These are phyloP conservation scores for Brachypalpus laphriformis DNA, from an alignment of 2,888 invertebrate species.

Conservation along the genomic window DNA sequence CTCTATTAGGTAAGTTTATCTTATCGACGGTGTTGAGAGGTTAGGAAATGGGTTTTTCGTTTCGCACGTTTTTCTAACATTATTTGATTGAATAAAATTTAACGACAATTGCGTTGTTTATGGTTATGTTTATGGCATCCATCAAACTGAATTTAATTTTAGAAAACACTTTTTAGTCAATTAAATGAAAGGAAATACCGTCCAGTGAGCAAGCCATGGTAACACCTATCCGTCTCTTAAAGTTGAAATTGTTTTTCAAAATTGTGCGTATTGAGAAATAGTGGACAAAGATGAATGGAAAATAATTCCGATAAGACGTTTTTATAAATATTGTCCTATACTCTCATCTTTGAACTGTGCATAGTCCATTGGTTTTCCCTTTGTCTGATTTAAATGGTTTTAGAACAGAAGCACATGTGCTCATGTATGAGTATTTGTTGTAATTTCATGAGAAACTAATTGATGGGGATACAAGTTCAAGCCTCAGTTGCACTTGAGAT, in stretches of 20 bases:
- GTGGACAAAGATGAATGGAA: background rate
- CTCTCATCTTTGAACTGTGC: background rate
- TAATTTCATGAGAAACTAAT: background rate
- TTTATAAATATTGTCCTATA: background rate
- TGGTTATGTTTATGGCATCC: background rate
- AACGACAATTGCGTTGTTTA: background rate
- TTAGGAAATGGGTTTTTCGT: background rate
- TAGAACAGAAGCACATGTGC: background rate
- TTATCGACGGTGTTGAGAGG: slow-evolving; percentile 6
- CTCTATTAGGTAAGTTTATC: slow-evolving; percentile 1
- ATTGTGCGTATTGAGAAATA: background rate
- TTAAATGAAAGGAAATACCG: background rate
- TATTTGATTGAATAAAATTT: background rate
- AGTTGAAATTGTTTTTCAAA: background rate
- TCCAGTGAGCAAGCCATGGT: background rate
- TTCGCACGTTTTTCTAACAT: background rate
- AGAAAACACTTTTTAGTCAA: background rate
- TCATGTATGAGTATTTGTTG: background rate
- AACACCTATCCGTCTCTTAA: background rate
- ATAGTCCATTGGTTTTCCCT: background rate
- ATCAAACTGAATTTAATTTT: background rate
- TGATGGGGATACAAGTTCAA: background rate
- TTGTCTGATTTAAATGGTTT: background rate
- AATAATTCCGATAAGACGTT: background rate
- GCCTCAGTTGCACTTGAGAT: background rate